Evolutionary conservation across 1,140 invertebrate genomes (phyloP), one percentile per base, ranked within the genome.

Genomic region (Neuroterus valhalla): DNA sequence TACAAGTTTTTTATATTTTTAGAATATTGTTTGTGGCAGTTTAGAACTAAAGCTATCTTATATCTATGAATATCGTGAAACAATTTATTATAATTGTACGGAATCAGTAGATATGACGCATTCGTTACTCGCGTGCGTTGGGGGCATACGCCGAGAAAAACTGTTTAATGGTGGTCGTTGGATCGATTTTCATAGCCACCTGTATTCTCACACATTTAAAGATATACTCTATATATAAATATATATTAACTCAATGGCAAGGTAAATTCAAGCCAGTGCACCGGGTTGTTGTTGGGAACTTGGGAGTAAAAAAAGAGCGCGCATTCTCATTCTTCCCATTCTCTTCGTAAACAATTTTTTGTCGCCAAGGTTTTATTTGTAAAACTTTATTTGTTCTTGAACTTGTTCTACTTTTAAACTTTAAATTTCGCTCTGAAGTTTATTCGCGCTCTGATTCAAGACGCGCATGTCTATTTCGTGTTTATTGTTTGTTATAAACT

Each of bases 111-210:
- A 62, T 62, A 62, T 62, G 31, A 62, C 55, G 55, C 55, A 62
- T 38, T 62, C 5, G 15, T n/a, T n/a, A 6, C 12, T 62, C n/a
- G 55, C 55, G 55, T 62, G 55, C 31, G 55, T 62, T 62, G 21
- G 55, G 23, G n/a, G 55, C 14, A 26, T 62, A 62, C 26, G 21
- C 55, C 55, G 55, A 10, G 55, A 62, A 78, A 71, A 78, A 55
- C 55, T 78, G 46, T 78, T 81, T 77, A 77, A 74, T 69, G 70
- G 72, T 72, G 45, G 68, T 78, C 66, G 84, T 85, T 85, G 81
- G 74, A 86, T 86, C 84, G 85, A 86, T 86, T 86, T 84, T 81
- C 72, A 76, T 73, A 69, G 72, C 76, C 80, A 85, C 79, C 79
- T 84, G 80, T 81, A 73, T 84, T 76, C 74, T 72, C 72, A 76